A percentile compares a stretch with the other conserved stretches of the same genome.
phyloP scores from a whole-genome alignment of 2,113 vertebrate genomes.

The Bettongia penicillata region DNA sequence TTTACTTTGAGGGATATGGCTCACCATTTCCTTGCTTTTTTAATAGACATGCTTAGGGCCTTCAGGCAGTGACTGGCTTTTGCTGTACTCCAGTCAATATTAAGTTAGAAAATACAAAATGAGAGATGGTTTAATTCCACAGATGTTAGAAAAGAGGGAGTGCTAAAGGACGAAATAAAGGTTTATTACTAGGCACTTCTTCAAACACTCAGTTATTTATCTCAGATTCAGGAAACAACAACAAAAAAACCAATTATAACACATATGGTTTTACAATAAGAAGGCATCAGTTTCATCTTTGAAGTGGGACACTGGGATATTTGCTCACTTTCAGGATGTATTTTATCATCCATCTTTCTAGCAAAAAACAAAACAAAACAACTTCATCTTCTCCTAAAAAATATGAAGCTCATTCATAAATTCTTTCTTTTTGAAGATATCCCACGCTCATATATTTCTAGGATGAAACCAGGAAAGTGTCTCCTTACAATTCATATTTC shows the following conservation, averaged over 20 bases:
- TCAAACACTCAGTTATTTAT: slow-evolving; percentile 6
- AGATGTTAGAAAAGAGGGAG: slow-evolving; percentile 8
- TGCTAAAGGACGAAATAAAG: slow-evolving; percentile 25
- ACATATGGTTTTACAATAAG: background rate
- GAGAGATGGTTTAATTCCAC: background rate
- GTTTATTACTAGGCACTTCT: background rate
- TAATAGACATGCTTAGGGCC: background rate
- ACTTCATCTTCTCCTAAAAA: background rate
- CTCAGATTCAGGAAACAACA: slow-evolving; percentile 4
- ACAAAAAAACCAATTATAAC: background rate
- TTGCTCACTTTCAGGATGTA: background rate
- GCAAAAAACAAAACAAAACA: too few relatives aligned
- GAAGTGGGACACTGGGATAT: background rate
- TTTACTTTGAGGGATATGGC: background rate
- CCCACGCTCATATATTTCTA: background rate
- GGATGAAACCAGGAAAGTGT: background rate
- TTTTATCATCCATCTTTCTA: background rate
- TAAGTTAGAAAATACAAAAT: slow-evolving; percentile 21
- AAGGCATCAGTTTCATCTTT: background rate
- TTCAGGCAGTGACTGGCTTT: slow-evolving; percentile 30
- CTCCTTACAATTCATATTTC: background rate
- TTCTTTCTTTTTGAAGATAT: background rate
- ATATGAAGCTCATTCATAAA: background rate
- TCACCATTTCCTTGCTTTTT: slow-evolving; percentile 33
- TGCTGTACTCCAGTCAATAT: background rate